A percentile compares a stretch with the other conserved stretches of the same genome.
Conservation (phyloP, 2,113 vertebrate genomes). For the Gobio gobio region DNA sequence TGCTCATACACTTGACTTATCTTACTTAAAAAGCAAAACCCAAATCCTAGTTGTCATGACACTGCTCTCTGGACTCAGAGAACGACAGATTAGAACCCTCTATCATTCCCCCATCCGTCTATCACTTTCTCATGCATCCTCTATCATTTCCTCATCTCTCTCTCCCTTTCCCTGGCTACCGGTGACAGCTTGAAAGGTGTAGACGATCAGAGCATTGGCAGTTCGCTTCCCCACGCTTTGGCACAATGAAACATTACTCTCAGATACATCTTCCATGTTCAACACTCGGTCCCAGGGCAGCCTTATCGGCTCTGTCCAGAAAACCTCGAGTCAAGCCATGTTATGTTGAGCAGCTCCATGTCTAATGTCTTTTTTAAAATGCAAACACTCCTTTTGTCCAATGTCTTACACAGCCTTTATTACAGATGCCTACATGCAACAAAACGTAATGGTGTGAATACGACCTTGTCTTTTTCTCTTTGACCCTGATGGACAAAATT, state of each 20-base stretch:
- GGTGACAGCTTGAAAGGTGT: constrained; percentile 72
- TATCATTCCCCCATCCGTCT: constrained; percentile 49
- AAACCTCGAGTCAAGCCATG: constrained; percentile 63
- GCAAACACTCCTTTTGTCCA: constrained; percentile 66
- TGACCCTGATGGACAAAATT: constrained; percentile 1
- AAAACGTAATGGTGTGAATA: constrained; percentile 16
- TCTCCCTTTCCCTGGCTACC: constrained; percentile 45
- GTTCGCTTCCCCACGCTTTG: constrained; percentile 62
- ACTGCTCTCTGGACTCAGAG: constrained; percentile 20
- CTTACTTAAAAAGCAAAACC: constrained; percentile 13
- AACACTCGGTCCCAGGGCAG: constrained; percentile 54
- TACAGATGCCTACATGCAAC: constrained; percentile 24
- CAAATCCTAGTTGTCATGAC: constrained; percentile 32
- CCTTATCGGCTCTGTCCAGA: constrained; percentile 67
- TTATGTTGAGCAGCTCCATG: constrained; percentile 50
- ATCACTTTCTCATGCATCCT: constrained; percentile 47
- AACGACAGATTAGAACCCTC: constrained; percentile 41
- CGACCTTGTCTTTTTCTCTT: constrained; percentile 7
- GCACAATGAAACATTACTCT: constrained; percentile 69
- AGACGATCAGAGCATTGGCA: constrained; percentile 66
- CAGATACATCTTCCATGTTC: constrained; percentile 78
- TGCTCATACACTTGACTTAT: constrained; percentile 24
- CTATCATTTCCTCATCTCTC: constrained; percentile 53
- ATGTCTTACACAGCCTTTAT: constrained; percentile 49
- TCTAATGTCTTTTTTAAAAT: constrained; percentile 70